Evolutionary conservation across 2,888 invertebrate genomes (phyloP), one percentile per base, ranked within the genome.

Genomic region (Drosophila gaucha): DNA sequence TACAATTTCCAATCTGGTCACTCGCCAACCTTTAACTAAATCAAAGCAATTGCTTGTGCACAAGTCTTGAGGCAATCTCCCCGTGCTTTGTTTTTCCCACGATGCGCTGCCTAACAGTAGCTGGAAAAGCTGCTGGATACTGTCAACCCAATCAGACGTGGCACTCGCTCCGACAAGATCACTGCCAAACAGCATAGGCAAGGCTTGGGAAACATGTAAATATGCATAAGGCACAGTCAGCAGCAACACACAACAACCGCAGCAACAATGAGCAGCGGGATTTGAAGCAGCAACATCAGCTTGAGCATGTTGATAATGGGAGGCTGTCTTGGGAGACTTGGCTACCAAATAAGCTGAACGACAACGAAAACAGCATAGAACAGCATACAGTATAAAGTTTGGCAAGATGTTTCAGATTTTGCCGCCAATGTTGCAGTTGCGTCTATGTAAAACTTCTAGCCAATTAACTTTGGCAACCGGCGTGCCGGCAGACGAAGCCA

Each of bases 391-490:
- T 47, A 46, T 46, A 9, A 35, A 68, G 56, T 57, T 62, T 58
- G 31, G 54, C 56, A 51, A 30, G 63, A 49, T 57, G 82, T 69
- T 78, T 78, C 67, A 56, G 69, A 73, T 67, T 75, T 70, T 63
- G 79, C 86, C 83, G 80, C 83, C 80, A 85, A 80, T 55, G 78
- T 58, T 51, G 54, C 49, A 39, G 76, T 56, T 83, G 68, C 63
- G 63, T 79, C 86, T 80, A 80, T 80, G 80, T 75, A 80, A 80
- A 80, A 86, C 86, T 82, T 86, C 82, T 82, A 86, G 80, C 82
- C 82, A 82, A 82, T 82, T 82, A 82, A 82, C 71, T 83, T 86
- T 62, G 63, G 67, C 50, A 66, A 43, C 5, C 62, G 57, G 46
- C 52, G 46, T 26, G 46, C 43, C 44, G 57, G 75, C 59, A 66